Evolutionary conservation across 2,113 vertebrate species (phyloP).

Genomic region (Semicossyphus pulcher): DNA sequence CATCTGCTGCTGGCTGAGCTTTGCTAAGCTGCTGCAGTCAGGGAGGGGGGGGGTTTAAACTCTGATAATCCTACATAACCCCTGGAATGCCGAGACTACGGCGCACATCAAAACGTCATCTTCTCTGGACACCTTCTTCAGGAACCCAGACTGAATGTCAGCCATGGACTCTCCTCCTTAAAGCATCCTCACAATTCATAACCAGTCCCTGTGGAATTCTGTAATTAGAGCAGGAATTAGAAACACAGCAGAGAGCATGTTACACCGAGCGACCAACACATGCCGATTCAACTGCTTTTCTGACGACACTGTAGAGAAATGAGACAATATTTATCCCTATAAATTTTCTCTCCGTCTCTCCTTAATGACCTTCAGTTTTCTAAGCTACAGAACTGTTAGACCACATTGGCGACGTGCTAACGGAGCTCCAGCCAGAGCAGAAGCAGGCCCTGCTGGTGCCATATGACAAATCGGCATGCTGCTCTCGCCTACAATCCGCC

Average conservation of each 20-base stretch:
- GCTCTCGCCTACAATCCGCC: slow-evolving; percentile 82
- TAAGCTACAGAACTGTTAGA: slow-evolving; percentile 69
- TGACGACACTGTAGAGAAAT: slow-evolving; percentile 35
- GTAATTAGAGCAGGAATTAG: slow-evolving; percentile 75
- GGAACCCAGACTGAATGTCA: slow-evolving; percentile 40
- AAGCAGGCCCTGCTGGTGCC: slow-evolving; percentile 79
- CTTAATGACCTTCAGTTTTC: slow-evolving; percentile 60
- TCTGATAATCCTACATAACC: slow-evolving; percentile 78
- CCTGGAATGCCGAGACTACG: slow-evolving; percentile 76
- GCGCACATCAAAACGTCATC: slow-evolving; percentile 65
- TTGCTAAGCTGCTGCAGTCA: slow-evolving; percentile 77
- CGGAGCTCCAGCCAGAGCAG: slow-evolving; percentile 78
- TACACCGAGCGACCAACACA: slow-evolving; percentile 50
- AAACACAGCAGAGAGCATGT: slow-evolving; percentile 53
- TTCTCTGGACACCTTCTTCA: slow-evolving; percentile 54
- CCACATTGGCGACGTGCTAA: slow-evolving; percentile 76
- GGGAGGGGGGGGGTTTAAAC: slow-evolving; percentile 52
- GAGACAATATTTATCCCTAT: slow-evolving; percentile 46
- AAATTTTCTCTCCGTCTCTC: slow-evolving; percentile 31
- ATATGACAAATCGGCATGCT: slow-evolving; percentile 82
- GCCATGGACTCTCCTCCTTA: slow-evolving; percentile 36
- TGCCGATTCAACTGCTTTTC: slow-evolving; percentile 48
- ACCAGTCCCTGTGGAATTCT: slow-evolving; percentile 69
- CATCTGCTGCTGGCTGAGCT: slow-evolving; percentile 80
- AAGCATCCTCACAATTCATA: slow-evolving; percentile 66